Evolutionary conservation across 2,888 invertebrate species (phyloP).

Genomic region (Bembecia ichneumoniformis): DNA sequence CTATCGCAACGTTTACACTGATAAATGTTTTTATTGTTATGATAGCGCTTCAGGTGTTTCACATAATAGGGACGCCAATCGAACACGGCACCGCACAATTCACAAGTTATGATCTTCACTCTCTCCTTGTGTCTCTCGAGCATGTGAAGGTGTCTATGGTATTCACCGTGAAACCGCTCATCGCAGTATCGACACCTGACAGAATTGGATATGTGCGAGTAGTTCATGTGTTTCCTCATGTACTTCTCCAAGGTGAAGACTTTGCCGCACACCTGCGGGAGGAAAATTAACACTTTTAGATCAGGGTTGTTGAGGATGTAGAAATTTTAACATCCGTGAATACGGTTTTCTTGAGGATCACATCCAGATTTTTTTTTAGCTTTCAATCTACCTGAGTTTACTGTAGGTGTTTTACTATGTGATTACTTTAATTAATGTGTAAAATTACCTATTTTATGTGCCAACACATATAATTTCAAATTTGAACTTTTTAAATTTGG

Average conservation of each 20-base stretch:
- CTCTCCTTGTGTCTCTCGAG: constrained; percentile 28
- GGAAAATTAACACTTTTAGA: too few species aligned
- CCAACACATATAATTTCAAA: too few species aligned
- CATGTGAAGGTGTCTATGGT: constrained; percentile 30
- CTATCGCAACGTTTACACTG: constrained; percentile 22
- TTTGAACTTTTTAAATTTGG: too few species aligned
- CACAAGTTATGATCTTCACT: constrained; percentile 30
- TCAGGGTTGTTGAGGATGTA: too few species aligned
- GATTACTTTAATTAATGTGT: too few species aligned
- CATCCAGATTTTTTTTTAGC: too few species aligned
- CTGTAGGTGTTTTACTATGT: too few species aligned
- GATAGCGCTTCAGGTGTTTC: constrained; percentile 43
- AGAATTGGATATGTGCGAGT: constrained; percentile 16
- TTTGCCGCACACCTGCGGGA: constrained; percentile 54
- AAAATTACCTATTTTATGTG: too few species aligned
- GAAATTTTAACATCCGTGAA: too few species aligned
- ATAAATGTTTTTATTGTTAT: constrained; percentile 34
- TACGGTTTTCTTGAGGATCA: too few species aligned
- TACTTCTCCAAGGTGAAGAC: constrained; percentile 45
- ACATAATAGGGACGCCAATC: constrained; percentile 50
- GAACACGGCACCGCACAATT: constrained; percentile 46
- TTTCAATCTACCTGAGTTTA: too few species aligned
- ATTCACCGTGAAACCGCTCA: constrained; percentile 23
- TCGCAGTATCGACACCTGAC: constrained; percentile 36
- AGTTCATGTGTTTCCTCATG: constrained; percentile 31